A percentile compares a stretch with the other conserved stretches of the same genome.
These are phyloP conservation scores for Zoanthus gigantus DNA, from an alignment of 92 coral and sea anemone genomes.

Conservation along the genomic window DNA sequence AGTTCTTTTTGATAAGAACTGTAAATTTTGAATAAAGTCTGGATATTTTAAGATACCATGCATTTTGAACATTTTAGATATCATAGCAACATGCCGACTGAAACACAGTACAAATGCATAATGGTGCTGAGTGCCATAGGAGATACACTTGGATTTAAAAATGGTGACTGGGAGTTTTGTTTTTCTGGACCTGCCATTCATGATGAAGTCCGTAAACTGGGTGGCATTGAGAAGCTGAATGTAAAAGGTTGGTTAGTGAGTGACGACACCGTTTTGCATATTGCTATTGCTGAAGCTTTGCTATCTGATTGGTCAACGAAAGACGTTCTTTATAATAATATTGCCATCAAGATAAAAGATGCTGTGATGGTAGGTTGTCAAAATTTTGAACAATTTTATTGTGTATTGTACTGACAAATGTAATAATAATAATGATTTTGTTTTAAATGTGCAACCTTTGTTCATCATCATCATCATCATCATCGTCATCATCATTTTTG, in stretches of 20 bases:
- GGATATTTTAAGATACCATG: no score
- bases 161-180: constrained; percentile 93
- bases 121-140: constrained; percentile 96
- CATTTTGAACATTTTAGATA: background rate
- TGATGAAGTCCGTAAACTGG: constrained; percentile 67
- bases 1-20: no score
- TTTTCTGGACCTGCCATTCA: constrained; percentile 79
- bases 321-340: constrained; percentile 68
- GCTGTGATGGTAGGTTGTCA: constrained; percentile 35
- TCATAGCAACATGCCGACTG: constrained; percentile 35
- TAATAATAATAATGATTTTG: no score
- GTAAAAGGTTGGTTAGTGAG: constrained; percentile 85
- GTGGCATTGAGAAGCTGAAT: constrained; percentile 81
- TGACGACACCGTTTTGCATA: constrained; percentile 92
- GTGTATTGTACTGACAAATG: background rate
- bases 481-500: no score
- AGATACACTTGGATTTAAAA: constrained; percentile 92
- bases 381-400: no score
- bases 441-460: no score
- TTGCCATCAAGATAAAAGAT: constrained; percentile 79
- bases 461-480: no score
- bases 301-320: constrained; percentile 84
- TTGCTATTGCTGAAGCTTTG: constrained; percentile 93
- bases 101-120: constrained; percentile 68
- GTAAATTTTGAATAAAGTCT: no score